Evolutionary conservation across 2,113 vertebrate species (phyloP), one percentile per base, ranked within the genome.

Genomic region (Butorides virescens): DNA sequence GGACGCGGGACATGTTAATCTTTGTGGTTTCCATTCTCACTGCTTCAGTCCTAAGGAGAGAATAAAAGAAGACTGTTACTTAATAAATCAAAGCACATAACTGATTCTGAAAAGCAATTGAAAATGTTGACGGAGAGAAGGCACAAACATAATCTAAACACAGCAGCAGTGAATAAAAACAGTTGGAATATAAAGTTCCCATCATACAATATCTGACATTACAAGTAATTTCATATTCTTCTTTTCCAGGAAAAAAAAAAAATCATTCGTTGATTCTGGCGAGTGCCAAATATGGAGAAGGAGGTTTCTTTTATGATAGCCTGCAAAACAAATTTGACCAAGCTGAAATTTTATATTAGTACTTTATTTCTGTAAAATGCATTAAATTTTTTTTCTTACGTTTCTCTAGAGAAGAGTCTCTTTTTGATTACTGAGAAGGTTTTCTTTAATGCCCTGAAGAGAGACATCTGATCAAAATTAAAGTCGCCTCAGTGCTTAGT

Each of bases 21-120:
- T 97, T 97, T 0, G 93, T 92, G 17, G 96, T 39, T 17, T 98
- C 98, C 98, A 98, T 98, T 11, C 27, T 92, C 88, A 55, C 32
- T 47, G 62, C 85, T 66, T 91, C 77, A 72, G 84, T 73, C 97
- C 98, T 98, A 58, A 27, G 74, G 90, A 91, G 58, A 93, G 32
- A 84, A 88, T 46, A 36, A 83, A 91, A 92, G 15, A 53, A 61
- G 56, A 36, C 1, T 12, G 42, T 91, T 83, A 93, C 5, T 93
- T 36, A 29, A 30, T 3, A 62, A 96, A 77, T 58, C 80, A 58
- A 73, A 94, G 50, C 37, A 82, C 32, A 59, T 37, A 58, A n/a
- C 23, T 15, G 5, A 23, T 71, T 56, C 62, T 20, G 58, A 53
- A 91, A 75, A 71, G 19, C 9, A 15, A 42, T 61, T 52, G 32